Evolutionary conservation across 2,888 invertebrate species (phyloP).

Genomic region (Chymomyza fuscimana): DNA sequence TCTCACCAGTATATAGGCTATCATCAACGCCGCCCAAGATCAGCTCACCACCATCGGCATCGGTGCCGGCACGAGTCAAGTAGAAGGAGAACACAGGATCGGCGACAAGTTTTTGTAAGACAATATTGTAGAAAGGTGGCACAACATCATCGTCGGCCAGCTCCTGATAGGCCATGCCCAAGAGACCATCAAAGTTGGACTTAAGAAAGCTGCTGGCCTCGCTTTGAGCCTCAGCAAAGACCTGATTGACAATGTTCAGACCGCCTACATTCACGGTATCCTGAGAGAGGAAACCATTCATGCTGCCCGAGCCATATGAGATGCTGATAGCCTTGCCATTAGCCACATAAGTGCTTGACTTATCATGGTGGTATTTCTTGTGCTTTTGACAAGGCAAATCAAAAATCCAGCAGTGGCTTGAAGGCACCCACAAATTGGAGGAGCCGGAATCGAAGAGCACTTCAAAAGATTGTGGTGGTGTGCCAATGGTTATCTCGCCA

Average conservation of each 20-base stretch:
- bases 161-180: conserved; percentile 92
- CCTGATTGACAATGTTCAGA: conserved; percentile 86
- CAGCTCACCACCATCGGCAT: conserved; percentile 88
- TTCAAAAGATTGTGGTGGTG: conserved; percentile 92
- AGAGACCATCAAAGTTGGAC: conserved; percentile 98
- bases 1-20: conserved; percentile 85
- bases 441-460: conserved; percentile 92
- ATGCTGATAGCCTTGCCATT: conserved; percentile 95
- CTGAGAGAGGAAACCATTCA: conserved; percentile 48
- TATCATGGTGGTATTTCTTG: conserved; percentile 92
- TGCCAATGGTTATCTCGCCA: conserved; percentile 88
- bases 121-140: conserved; percentile 95
- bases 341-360: conserved; percentile 88
- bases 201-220: conserved; percentile 95
- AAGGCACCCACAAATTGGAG: conserved; percentile 83
- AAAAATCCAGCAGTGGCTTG: conserved; percentile 79
- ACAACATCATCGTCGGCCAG: conserved; percentile 93
- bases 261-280: conserved; percentile 85
- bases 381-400: conserved; percentile 96
- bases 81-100: conserved; percentile 94
- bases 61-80: conserved; percentile 87
- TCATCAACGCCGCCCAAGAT: conserved; percentile 96
- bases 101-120: conserved; percentile 86
- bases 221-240: conserved; percentile 94
- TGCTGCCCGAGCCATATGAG: conserved; percentile 87